A percentile compares a stretch with the other conserved stretches of the same genome.
phyloP scores from a whole-genome alignment of 2,888 invertebrate species.

The Athrips mouffetella region DNA sequence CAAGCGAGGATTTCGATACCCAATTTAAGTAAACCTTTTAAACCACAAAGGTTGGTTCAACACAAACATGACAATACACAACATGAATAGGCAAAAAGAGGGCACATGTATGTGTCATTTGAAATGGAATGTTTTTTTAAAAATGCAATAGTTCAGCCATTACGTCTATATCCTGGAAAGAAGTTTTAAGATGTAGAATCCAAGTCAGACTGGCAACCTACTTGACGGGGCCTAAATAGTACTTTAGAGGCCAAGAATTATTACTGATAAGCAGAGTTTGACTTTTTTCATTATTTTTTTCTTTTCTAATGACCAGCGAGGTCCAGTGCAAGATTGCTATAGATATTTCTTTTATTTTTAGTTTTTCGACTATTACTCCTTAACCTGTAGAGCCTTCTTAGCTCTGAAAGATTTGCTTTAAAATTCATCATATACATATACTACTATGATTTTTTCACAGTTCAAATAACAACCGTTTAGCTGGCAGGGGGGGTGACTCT shows the following conservation, averaged over 20 bases:
- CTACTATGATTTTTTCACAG: no score
- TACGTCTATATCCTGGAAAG: neutral
- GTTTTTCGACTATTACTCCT: no score
- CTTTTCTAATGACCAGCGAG: no score
- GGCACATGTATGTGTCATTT: slow-evolving; percentile 37
- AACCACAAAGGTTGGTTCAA: slow-evolving; percentile 15
- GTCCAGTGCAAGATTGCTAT: no score
- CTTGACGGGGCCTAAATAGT: no score
- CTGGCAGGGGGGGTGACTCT: no score
- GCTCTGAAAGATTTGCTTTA: no score
- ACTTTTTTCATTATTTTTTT: neutral
- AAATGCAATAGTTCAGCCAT: slow-evolving; percentile 56
- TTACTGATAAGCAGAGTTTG: neutral
- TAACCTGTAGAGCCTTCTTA: no score
- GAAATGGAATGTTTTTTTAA: slow-evolving; percentile 49
- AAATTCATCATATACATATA: no score
- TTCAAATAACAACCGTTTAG: no score
- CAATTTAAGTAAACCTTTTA: neutral
- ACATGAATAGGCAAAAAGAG: slow-evolving; percentile 18
- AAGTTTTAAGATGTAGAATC: neutral
- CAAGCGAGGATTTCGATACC: neutral
- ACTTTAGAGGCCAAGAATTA: no score
- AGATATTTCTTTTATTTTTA: no score
- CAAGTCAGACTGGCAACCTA: neutral
- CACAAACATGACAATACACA: slow-evolving; percentile 17